phyloP scores from a whole-genome alignment of 2,888 invertebrate species.

The Callinectes sapidus region DNA sequence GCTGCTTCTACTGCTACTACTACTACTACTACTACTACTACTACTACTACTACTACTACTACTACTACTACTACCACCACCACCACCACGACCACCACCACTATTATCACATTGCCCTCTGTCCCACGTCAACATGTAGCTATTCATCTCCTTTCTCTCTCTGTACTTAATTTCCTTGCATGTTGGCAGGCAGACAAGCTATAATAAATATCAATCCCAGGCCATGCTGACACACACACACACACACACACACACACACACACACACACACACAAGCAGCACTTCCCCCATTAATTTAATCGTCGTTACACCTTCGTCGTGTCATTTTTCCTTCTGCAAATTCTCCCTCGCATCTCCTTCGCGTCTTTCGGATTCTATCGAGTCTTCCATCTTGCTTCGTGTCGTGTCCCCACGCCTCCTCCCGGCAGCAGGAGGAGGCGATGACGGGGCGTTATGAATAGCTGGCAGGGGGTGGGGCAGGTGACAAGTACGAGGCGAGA shows the following conservation, averaged over 20 bases:
- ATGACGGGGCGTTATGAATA: neutral
- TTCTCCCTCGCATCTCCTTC: neutral
- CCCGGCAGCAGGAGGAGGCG: neutral
- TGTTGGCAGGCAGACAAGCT: neutral
- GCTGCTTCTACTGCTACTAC: neutral
- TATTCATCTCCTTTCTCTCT: neutral
- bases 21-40: neutral
- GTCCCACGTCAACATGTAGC: neutral
- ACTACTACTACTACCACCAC: too few species aligned
- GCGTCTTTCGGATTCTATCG: neutral
- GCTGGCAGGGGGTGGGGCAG: neutral
- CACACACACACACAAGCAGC: neutral
- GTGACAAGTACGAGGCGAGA: neutral
- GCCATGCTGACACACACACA: neutral
- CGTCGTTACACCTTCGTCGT: neutral
- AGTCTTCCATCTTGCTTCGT: neutral
- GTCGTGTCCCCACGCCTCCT: slow-evolving; percentile 5
- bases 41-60: neutral
- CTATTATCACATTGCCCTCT: neutral
- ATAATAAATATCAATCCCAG: too few species aligned
- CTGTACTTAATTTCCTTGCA: neutral
- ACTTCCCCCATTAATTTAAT: neutral
- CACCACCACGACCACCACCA: neutral
- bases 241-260: neutral
- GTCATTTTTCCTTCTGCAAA: slow-evolving; percentile 5